Evolutionary conservation across 2,888 invertebrate genomes (phyloP).

Genomic region (Lymantria monacha): DNA sequence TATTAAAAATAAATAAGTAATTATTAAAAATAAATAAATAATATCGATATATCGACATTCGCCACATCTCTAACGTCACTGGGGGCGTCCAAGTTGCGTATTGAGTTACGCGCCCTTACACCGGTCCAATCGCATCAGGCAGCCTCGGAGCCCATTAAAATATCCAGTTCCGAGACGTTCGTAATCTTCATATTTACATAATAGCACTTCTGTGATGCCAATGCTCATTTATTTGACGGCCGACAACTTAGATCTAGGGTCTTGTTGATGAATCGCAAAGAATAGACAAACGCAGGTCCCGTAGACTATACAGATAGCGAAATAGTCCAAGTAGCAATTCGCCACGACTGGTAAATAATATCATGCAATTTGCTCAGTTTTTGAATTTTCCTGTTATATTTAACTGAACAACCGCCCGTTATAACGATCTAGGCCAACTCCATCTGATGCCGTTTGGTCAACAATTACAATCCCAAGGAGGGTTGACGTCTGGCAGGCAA

Average conservation of each 20-base stretch:
- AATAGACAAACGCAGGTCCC: background rate
- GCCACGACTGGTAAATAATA: too few relatives aligned
- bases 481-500: too few relatives aligned
- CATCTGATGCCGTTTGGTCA: too few relatives aligned
- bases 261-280: background rate
- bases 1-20: too few relatives aligned
- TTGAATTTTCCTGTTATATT: too few relatives aligned
- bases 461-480: too few relatives aligned
- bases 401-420: too few relatives aligned
- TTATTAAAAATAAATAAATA: too few relatives aligned
- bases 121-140: conserved; percentile 66
- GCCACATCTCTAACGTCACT: conserved; percentile 39
- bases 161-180: conserved; percentile 57
- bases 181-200: conserved; percentile 73
- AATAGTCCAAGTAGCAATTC: too few relatives aligned
- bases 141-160: conserved; percentile 55
- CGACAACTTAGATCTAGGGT: conserved; percentile 9
- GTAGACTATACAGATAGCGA: too few relatives aligned
- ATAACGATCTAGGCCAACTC: too few relatives aligned
- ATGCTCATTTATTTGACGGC: conserved; percentile 29
- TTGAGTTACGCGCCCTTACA: conserved; percentile 70
- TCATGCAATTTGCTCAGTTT: too few relatives aligned
- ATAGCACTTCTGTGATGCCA: conserved; percentile 48
- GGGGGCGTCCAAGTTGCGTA: conserved; percentile 74
- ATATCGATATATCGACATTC: background rate